Evolutionary conservation across 37 sponge, comb jelly and placozoan species (phyloP).

Genomic region (Aplysina aerophoba): DNA sequence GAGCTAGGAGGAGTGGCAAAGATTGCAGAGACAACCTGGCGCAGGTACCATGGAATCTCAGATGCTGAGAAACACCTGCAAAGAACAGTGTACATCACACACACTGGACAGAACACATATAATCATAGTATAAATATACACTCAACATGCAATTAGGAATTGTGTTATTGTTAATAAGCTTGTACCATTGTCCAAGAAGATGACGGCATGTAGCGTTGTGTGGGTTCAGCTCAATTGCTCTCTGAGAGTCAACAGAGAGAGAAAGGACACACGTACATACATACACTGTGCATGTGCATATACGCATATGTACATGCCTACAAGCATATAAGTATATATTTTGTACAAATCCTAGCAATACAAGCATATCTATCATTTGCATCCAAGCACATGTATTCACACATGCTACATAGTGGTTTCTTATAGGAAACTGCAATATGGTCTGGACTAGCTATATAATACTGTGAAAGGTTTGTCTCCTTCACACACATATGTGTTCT

Average conservation of each 20-base stretch:
- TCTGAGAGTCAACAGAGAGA: slow-evolving; percentile 3
- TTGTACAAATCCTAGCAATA: too few species aligned
- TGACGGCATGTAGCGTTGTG: slow-evolving; percentile 44
- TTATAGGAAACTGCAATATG: too few species aligned
- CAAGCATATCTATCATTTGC: too few species aligned
- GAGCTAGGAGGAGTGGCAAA: slow-evolving; percentile 83
- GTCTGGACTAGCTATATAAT: too few species aligned
- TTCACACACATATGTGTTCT: not conserved
- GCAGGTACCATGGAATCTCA: slow-evolving; percentile 80
- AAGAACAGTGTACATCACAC: not conserved
- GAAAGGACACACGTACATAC: too few species aligned
- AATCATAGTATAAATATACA: not conserved
- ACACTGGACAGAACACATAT: not conserved
- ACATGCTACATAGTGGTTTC: too few species aligned
- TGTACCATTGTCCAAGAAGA: slow-evolving; percentile 81
- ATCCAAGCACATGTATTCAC: too few species aligned
- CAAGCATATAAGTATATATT: too few species aligned
- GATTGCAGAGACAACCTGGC: slow-evolving; percentile 59
- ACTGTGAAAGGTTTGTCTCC: not conserved
- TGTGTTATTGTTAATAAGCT: too few species aligned
- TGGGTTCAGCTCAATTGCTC: slow-evolving; percentile 57
- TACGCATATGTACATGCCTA: too few species aligned
- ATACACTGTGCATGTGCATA: too few species aligned
- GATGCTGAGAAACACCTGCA: slow-evolving; percentile 59
- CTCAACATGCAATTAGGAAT: slow-evolving; percentile 5